Evolutionary conservation across 2,113 vertebrate species (phyloP), one percentile per base, ranked within the genome.

Genomic region (Campylorhamphus procurvoides): DNA sequence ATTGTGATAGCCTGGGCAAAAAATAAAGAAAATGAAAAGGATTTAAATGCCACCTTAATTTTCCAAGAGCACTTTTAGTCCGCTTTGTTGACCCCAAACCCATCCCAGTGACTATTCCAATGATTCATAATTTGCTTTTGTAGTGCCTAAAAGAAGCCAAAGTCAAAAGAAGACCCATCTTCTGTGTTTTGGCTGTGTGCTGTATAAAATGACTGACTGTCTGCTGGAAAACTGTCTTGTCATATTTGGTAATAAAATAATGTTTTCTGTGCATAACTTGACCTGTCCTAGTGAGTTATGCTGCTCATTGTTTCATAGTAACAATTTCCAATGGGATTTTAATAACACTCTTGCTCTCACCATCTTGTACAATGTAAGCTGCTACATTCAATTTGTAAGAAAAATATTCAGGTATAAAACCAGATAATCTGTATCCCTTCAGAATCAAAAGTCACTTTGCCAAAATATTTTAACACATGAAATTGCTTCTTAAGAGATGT

Each of bases 391-490:
- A 97, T 98, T 97, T 97, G 93, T 84, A 93, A 97, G 96, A 94
- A 97, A 97, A 97, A 97, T 97, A 98, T 97, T 97, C 98, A 98
- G 98, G 98, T 98, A 97, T 92, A 97, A 98, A 98, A 97, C 90
- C 60, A 96, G 96, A 98, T 98, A 97, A 98, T 98, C 97, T 97
- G 85, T 98, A 97, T 97, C 96, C 95, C 94, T 96, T 97, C 97
- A 93, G 97, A 98, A 98, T 98, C 97, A 97, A 97, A 97, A 98
- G 96, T 98, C 97, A 98, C 96, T 98, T 98, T 98, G 98, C 97
- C 98, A 98, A 98, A 98, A 98, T 98, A 98, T 98, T 98, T 98
- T 98, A 98, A 97, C 97, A 97, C 84, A 37, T 9, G 92, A 97
- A 98, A 98, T 98, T 98, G 97, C 97, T 98, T 96, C 97, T 98